A percentile compares a stretch with the other conserved stretches of the same genome.
phyloP scores from a whole-genome alignment of 2,113 vertebrate genomes.

The Beaufortia kweichowensis region DNA sequence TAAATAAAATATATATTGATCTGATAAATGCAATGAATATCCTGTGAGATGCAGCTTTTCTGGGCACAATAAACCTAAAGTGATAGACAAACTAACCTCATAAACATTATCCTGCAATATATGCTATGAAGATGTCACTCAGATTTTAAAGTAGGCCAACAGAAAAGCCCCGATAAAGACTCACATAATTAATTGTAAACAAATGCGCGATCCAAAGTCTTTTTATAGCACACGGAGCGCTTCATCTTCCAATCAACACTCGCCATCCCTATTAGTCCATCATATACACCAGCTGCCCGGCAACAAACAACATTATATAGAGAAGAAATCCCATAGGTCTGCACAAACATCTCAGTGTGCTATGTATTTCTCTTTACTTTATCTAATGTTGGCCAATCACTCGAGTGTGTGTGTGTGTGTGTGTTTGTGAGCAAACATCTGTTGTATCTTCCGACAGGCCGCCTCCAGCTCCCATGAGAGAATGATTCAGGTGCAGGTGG shows the following conservation, averaged over 20 bases:
- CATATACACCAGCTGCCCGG: slow-evolving; percentile 48
- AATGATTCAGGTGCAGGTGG: slow-evolving; percentile 29
- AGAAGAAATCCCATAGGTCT: slow-evolving; percentile 37
- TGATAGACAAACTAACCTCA: background rate
- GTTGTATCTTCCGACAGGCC: slow-evolving; percentile 28
- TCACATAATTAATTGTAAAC: slow-evolving; percentile 30
- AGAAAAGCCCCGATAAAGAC: slow-evolving; percentile 2
- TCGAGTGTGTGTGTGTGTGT: slow-evolving; percentile 1
- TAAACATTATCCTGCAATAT: background rate
- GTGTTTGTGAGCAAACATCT: slow-evolving; percentile 13
- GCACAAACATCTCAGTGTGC: slow-evolving; percentile 37
- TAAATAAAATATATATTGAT: slow-evolving; percentile 25
- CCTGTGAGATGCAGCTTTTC: slow-evolving; percentile 15
- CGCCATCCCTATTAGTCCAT: slow-evolving; percentile 38
- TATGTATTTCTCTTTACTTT: slow-evolving; percentile 39
- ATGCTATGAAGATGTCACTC: background rate
- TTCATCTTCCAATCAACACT: slow-evolving; percentile 41
- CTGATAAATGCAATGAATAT: slow-evolving; percentile 25
- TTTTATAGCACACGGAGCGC: slow-evolving; percentile 43
- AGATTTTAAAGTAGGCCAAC: background rate
- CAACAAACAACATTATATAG: slow-evolving; percentile 42
- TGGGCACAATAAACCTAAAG: background rate
- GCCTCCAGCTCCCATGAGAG: slow-evolving; percentile 33
- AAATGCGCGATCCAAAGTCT: slow-evolving; percentile 2
- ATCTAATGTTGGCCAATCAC: slow-evolving; percentile 25